Percentiles rank a stretch among this genome's conserved stretches.
Conservation (phyloP, 2,888 invertebrate genomes). For the Hololepta plana region DNA sequence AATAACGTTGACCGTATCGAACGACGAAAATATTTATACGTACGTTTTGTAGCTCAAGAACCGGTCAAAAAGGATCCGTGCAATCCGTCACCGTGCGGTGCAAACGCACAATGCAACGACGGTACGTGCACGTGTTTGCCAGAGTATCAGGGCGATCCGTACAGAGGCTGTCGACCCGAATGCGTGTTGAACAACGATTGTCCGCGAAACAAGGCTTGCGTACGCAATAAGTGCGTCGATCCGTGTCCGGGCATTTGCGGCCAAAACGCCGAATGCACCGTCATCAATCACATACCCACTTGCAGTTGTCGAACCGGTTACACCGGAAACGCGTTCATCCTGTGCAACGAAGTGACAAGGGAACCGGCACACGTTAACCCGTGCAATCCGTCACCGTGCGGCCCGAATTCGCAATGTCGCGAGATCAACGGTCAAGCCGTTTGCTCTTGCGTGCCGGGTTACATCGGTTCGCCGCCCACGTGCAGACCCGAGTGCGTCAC, state of each 20-base stretch:
- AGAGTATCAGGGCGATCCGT: slow-evolving; percentile 25
- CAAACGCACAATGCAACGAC: slow-evolving; percentile 19
- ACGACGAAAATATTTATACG: too few relatives aligned
- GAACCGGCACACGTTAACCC: slow-evolving; percentile 22
- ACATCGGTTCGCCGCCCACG: slow-evolving; percentile 26
- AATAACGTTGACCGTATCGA: too few relatives aligned
- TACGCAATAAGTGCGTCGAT: slow-evolving; percentile 28
- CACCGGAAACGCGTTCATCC: slow-evolving; percentile 27
- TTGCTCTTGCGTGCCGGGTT: slow-evolving; percentile 23
- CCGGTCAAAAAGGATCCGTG: too few relatives aligned
- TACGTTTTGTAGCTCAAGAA: too few relatives aligned
- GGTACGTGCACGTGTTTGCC: slow-evolving; percentile 23
- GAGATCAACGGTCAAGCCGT: slow-evolving; percentile 23
- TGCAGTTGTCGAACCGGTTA: slow-evolving; percentile 28
- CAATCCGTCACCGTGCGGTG: slow-evolving; percentile 20
- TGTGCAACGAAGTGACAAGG: slow-evolving; percentile 15
- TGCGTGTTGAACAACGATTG: slow-evolving; percentile 28
- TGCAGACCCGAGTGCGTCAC: slow-evolving; percentile 28
- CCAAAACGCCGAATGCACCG: slow-evolving; percentile 30
- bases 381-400: slow-evolving; percentile 21
- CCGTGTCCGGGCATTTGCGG: slow-evolving; percentile 33
- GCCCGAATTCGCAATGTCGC: slow-evolving; percentile 18
- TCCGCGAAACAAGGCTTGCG: slow-evolving; percentile 24
- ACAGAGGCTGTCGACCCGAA: slow-evolving; percentile 23
- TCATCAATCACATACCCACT: slow-evolving; percentile 31